Evolutionary conservation across 2,797 vertebrate species (phyloP).

Genomic region (Platyrinchus mystaceus): DNA sequence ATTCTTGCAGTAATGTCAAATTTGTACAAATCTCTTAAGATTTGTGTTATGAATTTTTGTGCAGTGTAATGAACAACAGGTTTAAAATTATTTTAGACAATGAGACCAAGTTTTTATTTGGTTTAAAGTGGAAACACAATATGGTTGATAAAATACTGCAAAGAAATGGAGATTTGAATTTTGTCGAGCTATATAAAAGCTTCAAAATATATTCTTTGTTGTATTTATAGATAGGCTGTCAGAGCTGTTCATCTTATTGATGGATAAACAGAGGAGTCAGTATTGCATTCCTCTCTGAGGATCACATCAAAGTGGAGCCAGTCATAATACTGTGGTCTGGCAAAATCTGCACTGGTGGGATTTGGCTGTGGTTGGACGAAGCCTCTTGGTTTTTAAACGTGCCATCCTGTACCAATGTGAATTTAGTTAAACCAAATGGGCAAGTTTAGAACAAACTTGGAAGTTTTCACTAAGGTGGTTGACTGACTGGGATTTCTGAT

Average conservation of each 20-base stretch:
- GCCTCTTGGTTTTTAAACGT: not conserved
- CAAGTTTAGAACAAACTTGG: fast-evolving
- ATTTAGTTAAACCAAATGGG: not conserved
- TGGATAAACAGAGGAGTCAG: not conserved
- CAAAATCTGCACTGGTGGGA: not conserved
- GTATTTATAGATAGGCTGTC: not conserved
- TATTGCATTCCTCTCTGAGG: not conserved
- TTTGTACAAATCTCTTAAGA: conserved; percentile 30
- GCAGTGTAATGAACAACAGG: not conserved
- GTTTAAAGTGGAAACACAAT: not conserved
- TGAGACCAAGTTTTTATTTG: not conserved
- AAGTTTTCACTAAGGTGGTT: not conserved
- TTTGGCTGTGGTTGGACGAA: not conserved
- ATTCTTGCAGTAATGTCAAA: not conserved
- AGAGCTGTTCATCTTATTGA: not conserved
- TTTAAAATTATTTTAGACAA: not conserved
- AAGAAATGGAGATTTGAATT: not conserved
- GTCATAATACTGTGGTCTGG: not conserved
- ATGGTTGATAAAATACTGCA: not conserved
- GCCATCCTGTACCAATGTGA: not conserved
- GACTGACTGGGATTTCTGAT: not conserved
- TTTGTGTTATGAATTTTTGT: conserved; percentile 11
- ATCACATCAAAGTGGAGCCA: not conserved
- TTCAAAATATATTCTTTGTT: not conserved
- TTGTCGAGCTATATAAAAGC: not conserved